Evolutionary conservation across 2,113 vertebrate genomes (phyloP).

Genomic region (Pholis gunnellus): DNA sequence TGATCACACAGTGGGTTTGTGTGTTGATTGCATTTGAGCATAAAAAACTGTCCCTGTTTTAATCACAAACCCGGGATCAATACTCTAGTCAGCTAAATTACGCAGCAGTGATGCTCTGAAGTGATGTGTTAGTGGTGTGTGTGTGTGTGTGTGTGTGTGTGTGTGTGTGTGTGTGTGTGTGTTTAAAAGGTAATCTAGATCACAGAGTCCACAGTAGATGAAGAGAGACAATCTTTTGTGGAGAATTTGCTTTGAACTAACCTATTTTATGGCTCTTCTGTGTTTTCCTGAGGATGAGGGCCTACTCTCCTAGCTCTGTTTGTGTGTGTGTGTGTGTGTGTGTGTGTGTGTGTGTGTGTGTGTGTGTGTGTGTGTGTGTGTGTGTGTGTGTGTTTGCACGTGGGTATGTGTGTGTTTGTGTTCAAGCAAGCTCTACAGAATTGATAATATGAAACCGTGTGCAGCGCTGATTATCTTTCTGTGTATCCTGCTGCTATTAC

Average conservation of each 20-base stretch:
- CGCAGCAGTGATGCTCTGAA: not conserved
- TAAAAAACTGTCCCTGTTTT: slow-evolving; percentile 46
- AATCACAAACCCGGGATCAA: slow-evolving; percentile 72
- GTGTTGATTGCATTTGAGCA: slow-evolving; percentile 66
- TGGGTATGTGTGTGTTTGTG: not conserved
- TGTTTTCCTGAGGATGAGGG: slow-evolving; percentile 34
- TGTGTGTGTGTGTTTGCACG: slow-evolving; percentile 7
- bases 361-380: slow-evolving; percentile 15
- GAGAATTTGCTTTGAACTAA: slow-evolving; percentile 49
- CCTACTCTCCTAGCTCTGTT: not conserved
- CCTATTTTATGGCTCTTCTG: slow-evolving; percentile 33
- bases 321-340: slow-evolving; percentile 15
- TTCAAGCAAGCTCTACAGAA: slow-evolving; percentile 7
- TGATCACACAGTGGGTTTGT: slow-evolving; percentile 40
- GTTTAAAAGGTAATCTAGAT: slow-evolving; percentile 60
- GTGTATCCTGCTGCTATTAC: slow-evolving; percentile 50
- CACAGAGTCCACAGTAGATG: slow-evolving; percentile 48
- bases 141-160: not conserved
- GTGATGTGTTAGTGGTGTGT: not conserved
- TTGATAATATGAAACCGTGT: slow-evolving; percentile 37
- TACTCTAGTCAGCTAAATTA: slow-evolving; percentile 48
- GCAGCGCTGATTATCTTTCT: slow-evolving; percentile 39
- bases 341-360: slow-evolving; percentile 21
- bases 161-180: not conserved
- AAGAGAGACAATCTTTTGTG: slow-evolving; percentile 50